Percentiles rank a stretch among this genome's conserved stretches.
These are phyloP conservation scores for Takifugu ocellatus DNA, from an alignment of 2,797 vertebrate species.

Conservation along the genomic window DNA sequence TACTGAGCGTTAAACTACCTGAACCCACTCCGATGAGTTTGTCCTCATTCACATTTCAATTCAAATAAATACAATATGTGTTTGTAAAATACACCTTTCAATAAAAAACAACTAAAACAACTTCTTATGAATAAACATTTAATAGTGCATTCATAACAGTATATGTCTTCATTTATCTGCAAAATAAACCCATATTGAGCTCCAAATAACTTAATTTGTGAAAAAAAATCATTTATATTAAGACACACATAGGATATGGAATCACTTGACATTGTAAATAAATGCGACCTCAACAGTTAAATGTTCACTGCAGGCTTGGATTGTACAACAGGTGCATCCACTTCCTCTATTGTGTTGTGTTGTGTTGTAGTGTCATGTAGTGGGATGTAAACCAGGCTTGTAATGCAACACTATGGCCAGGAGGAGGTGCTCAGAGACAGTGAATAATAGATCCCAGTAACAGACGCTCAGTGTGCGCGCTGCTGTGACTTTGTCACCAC, in stretches of 20 bases:
- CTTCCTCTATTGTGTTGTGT: slow-evolving; percentile 4
- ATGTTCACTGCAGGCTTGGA: background rate
- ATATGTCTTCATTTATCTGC: slow-evolving; percentile 40
- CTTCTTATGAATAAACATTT: slow-evolving; percentile 47
- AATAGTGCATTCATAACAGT: slow-evolving; percentile 47
- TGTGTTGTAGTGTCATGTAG: slow-evolving; percentile 9
- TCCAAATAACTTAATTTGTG: slow-evolving; percentile 54
- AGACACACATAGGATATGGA: slow-evolving; percentile 5
- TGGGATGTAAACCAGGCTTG: slow-evolving; percentile 15
- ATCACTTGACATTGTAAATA: slow-evolving; percentile 19
- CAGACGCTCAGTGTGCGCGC: slow-evolving; percentile 21
- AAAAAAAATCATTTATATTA: slow-evolving; percentile 30
- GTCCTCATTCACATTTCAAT: slow-evolving; percentile 62
- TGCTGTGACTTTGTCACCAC: background rate
- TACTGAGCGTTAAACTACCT: slow-evolving; percentile 42
- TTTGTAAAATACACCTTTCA: background rate
- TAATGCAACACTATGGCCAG: slow-evolving; percentile 38
- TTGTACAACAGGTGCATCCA: background rate
- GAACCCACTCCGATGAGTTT: slow-evolving; percentile 57
- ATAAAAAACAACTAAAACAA: slow-evolving; percentile 3
- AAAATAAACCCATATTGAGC: slow-evolving; percentile 44
- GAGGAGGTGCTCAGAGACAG: slow-evolving; percentile 34
- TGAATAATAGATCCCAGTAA: slow-evolving; percentile 26
- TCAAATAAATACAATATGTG: too few species aligned
- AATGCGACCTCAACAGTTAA: background rate